Evolutionary conservation across 2,113 vertebrate species (phyloP).

Genomic region (Nibea albiflora): DNA sequence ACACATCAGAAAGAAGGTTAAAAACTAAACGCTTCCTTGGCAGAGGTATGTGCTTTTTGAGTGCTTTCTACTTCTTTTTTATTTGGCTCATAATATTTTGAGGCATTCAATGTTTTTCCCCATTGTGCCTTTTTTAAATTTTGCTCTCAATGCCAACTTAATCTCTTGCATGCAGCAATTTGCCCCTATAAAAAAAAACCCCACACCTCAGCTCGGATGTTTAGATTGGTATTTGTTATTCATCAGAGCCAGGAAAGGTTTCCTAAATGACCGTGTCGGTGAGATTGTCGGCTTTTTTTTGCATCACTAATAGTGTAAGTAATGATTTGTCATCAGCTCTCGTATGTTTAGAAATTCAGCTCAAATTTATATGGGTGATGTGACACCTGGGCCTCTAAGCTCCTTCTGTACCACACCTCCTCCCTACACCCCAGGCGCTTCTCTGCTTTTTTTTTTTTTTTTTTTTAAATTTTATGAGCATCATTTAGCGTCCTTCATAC

Average conservation of each 20-base stretch:
- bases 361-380: not conserved
- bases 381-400: conserved; percentile 3
- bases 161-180: conserved; percentile 6
- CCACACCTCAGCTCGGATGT: not conserved
- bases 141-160: conserved; percentile 12
- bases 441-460: not conserved
- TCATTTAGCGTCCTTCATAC: conserved; percentile 68
- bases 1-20: not conserved
- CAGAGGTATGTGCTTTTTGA: not conserved
- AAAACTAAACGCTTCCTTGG: conserved; percentile 5
- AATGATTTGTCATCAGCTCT: too few relatives aligned
- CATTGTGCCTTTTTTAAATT: conserved; percentile 10
- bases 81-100: conserved; percentile 22
- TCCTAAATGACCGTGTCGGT: not conserved
- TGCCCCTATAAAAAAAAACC: not conserved
- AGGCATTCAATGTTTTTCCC: conserved; percentile 4
- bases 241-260: not conserved
- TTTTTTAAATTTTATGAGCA: conserved; percentile 65
- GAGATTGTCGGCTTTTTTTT: not conserved
- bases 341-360: not conserved
- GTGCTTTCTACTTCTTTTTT: conserved; percentile 27
- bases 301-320: too few relatives aligned
- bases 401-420: conserved; percentile 1
- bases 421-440: not conserved
- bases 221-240: conserved; percentile 1